Percentiles rank a stretch among this genome's conserved stretches.
phyloP scores from a whole-genome alignment of 2,113 vertebrate species.

The Pipra filicauda region DNA sequence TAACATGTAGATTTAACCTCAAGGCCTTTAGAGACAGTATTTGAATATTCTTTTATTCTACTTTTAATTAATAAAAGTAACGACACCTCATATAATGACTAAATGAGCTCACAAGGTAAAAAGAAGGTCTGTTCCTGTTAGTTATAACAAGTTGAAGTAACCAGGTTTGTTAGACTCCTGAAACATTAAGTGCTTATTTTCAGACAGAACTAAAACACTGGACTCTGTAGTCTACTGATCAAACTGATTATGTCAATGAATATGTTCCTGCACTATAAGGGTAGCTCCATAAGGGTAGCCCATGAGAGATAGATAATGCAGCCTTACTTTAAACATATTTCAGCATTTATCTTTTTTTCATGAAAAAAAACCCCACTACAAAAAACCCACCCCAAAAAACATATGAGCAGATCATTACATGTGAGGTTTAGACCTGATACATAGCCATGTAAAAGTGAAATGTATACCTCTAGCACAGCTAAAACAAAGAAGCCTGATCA shows the following conservation, averaged over 20 bases:
- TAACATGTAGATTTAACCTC: neutral
- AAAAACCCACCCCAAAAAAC: neutral
- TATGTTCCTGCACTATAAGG: neutral
- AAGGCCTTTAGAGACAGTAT: constrained; percentile 11
- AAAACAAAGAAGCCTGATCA: constrained; percentile 55
- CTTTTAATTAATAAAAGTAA: constrained; percentile 23
- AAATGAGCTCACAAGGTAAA: neutral
- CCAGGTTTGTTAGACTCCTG: neutral
- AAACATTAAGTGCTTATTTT: neutral
- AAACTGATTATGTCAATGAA: neutral
- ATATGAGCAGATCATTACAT: neutral
- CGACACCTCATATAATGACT: neutral
- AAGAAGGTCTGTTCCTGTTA: neutral
- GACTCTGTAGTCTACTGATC: neutral
- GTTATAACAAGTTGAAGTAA: neutral
- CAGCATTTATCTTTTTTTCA: neutral
- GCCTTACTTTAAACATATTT: neutral
- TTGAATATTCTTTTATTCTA: neutral
- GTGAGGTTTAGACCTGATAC: neutral
- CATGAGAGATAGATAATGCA: neutral
- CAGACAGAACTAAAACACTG: neutral
- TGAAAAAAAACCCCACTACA: neutral
- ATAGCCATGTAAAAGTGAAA: neutral
- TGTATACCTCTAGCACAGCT: neutral
- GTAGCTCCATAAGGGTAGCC: neutral